Evolutionary conservation across 2,888 invertebrate species (phyloP), one percentile per base, ranked within the genome.

Genomic region (Drosophila differens): DNA sequence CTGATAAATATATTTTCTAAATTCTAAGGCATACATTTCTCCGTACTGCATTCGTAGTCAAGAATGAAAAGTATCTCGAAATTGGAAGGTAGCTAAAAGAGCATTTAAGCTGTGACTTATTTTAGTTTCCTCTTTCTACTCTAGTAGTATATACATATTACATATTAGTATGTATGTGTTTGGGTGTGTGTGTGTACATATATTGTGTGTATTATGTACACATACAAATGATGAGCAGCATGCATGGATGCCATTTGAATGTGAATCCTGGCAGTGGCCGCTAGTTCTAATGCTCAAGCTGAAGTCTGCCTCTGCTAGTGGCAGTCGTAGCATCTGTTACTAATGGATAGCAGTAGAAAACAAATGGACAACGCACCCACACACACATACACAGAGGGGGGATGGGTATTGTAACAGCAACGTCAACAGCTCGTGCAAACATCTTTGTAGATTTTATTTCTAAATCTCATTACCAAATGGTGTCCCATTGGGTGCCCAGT

Each of bases 381-480:
- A 82, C 76, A 60, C 59, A 79, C 54, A 65, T 37, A 72, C 39
- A 65, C 51, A 70, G 22, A 16, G 33, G 35, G 12, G 2, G 19
- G 10, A 16, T 25, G 37, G 49, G 57, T 30, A 61, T 47, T 49
- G 80, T 58, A 76, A 64, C 58, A 66, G 65, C 82, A 80, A 78
- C 82, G 82, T 80, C 85, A 89, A 85, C 85, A 85, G 90, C 85
- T 85, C 90, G 90, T 76, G 89, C 86, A 90, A 86, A 90, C 90
- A 90, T 89, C 89, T 87, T 87, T 89, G 86, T 87, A 90, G 90
- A 87, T 90, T 87, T 82, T 87, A 87, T 87, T 87, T 90, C 86
- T 87, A 87, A 87, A 87, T 87, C 86, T 87, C 90, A 87, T 87
- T 87, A 87, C 90, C 84, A 90, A 87, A 90, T 87, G 86, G 86